These are phyloP conservation scores for Chrysolina americana DNA, from an alignment of 2,888 invertebrate species.

Conservation along the genomic window DNA sequence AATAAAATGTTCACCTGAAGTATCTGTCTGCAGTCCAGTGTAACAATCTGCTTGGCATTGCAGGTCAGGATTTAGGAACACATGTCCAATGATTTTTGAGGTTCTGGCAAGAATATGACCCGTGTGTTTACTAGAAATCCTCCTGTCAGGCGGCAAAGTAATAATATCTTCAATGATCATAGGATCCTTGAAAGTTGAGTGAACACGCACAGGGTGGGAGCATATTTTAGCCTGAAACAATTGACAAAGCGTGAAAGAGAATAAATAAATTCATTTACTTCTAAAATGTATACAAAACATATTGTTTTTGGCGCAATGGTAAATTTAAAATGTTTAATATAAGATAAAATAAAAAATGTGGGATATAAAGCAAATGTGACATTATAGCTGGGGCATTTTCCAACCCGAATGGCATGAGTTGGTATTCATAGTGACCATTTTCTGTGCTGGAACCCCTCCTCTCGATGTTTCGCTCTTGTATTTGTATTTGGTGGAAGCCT, in stretches of 20 bases:
- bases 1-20: slow-evolving; percentile 72
- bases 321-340: too few species aligned
- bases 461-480: too few species aligned
- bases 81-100: slow-evolving; percentile 73
- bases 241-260: neutral
- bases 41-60: slow-evolving; percentile 84
- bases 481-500: too few species aligned
- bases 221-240: slow-evolving; percentile 81
- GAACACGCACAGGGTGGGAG: slow-evolving; percentile 82
- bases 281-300: too few species aligned
- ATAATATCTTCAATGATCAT: slow-evolving; percentile 83
- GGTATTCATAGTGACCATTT: too few species aligned
- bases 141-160: slow-evolving; percentile 76
- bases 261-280: neutral
- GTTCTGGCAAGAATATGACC: slow-evolving; percentile 71
- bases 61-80: slow-evolving; percentile 81
- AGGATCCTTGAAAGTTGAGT: slow-evolving; percentile 84
- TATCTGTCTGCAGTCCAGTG: slow-evolving; percentile 79
- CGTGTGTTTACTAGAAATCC: slow-evolving; percentile 73
- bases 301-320: too few species aligned
- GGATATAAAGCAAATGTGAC: too few species aligned
- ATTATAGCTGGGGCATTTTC: too few species aligned
- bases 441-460: too few species aligned
- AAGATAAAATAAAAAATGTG: too few species aligned
- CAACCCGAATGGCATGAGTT: too few species aligned